phyloP scores from a whole-genome alignment of 2,888 invertebrate genomes.

The Anoncus sp. region DNA sequence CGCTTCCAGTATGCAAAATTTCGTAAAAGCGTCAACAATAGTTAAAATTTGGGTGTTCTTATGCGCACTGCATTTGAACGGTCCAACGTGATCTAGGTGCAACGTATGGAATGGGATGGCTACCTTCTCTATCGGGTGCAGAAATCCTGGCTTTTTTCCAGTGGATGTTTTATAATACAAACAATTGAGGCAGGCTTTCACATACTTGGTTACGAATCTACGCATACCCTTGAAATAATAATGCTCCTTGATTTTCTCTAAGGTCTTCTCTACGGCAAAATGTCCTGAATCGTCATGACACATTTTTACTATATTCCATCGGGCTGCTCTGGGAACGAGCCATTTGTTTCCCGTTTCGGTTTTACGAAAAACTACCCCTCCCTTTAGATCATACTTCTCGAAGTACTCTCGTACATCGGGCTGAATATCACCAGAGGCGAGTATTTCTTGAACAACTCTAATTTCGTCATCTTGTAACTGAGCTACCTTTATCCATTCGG shows the following conservation, averaged over 20 bases:
- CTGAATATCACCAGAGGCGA: slow-evolving; percentile 50
- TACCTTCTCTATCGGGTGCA: slow-evolving; percentile 79
- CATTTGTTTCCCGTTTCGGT: slow-evolving; percentile 63
- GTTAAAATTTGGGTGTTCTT: slow-evolving; percentile 6
- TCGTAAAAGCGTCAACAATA: slow-evolving; percentile 2
- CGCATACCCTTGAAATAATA: not conserved
- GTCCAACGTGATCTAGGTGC: slow-evolving; percentile 82
- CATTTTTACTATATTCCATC: too few species aligned
- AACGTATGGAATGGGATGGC: slow-evolving; percentile 79
- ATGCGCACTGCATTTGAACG: slow-evolving; percentile 69
- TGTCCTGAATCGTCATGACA: too few species aligned
- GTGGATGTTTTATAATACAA: not conserved
- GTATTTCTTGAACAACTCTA: slow-evolving; percentile 55
- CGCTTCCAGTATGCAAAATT: not conserved
- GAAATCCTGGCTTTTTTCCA: not conserved
- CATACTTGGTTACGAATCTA: not conserved
- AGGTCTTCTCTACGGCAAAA: not conserved
- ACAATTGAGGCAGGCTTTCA: too few species aligned
- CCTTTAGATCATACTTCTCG: slow-evolving; percentile 56
- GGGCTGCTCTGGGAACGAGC: too few species aligned
- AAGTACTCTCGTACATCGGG: slow-evolving; percentile 59
- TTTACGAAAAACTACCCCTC: slow-evolving; percentile 36
- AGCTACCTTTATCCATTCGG: slow-evolving; percentile 67
- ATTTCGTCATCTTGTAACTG: slow-evolving; percentile 63
- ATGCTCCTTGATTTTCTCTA: not conserved